A percentile compares a stretch with the other conserved stretches of the same genome.
Evolutionary conservation across 2,888 invertebrate species (phyloP).

Genomic region (Parnassius smintheus): DNA sequence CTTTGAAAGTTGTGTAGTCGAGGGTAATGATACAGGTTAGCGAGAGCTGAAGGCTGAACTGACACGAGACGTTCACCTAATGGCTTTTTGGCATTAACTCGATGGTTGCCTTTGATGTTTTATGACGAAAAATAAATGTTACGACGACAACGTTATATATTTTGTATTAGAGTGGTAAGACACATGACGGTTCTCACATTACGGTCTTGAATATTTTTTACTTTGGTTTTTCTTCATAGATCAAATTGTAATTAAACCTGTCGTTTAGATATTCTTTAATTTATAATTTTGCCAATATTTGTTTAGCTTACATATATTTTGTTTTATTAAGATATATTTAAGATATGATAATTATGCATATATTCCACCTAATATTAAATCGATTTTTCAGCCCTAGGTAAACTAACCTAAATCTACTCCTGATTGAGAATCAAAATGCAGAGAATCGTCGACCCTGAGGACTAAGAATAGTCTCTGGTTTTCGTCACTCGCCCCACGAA

Average conservation of each 20-base stretch:
- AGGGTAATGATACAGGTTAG: conserved; percentile 9
- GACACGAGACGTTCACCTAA: conserved; percentile 4
- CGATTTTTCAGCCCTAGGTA: too few relatives aligned
- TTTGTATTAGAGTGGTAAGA: neutral
- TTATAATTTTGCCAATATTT: neutral
- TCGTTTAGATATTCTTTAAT: neutral
- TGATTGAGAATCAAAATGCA: too few relatives aligned
- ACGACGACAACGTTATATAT: neutral
- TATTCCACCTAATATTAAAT: too few relatives aligned
- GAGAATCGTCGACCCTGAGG: too few relatives aligned
- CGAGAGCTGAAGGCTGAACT: conserved; percentile 3
- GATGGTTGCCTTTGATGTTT: conserved; percentile 9
- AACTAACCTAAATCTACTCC: too few relatives aligned
- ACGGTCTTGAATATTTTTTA: neutral
- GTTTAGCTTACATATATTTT: neutral
- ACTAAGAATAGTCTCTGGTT: too few relatives aligned
- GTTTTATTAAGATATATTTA: too few relatives aligned
- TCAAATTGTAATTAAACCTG: neutral
- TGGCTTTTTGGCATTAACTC: conserved; percentile 11
- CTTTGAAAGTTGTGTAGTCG: conserved; percentile 4
- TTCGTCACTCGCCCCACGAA: too few relatives aligned
- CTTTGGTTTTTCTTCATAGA: neutral
- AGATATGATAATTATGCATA: too few relatives aligned
- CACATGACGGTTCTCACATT: neutral
- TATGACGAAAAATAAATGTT: neutral